Conservation (phyloP, 2,113 vertebrate genomes). For the Paramisgurnus dabryanus region DNA sequence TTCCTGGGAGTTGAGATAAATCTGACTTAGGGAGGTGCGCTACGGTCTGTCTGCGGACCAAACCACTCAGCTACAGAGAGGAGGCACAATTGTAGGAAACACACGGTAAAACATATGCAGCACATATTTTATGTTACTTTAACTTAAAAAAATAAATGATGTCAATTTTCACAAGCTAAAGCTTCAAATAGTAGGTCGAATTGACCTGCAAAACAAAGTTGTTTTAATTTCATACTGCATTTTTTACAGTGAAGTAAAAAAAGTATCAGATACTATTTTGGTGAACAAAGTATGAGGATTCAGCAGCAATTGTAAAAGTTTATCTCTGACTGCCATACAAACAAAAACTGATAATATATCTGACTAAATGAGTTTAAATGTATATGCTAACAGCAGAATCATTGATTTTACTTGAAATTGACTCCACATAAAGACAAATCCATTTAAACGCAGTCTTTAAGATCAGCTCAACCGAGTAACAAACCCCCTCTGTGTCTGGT, state of each 20-base stretch:
- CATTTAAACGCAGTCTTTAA: background rate
- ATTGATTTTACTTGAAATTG: background rate
- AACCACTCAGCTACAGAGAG: constrained; percentile 64
- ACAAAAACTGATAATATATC: background rate
- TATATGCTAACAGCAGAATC: background rate
- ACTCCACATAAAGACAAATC: background rate
- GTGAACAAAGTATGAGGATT: too few species aligned
- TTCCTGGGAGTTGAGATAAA: constrained; percentile 77
- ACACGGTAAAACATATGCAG: constrained; percentile 11
- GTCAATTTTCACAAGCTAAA: too few species aligned
- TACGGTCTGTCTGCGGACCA: constrained; percentile 67
- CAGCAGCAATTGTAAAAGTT: background rate
- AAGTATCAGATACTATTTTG: too few species aligned
- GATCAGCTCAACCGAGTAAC: background rate
- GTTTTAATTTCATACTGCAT: too few species aligned
- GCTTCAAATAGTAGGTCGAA: too few species aligned
- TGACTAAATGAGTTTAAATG: background rate
- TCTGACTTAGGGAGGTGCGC: constrained; percentile 75
- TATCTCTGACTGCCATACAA: background rate
- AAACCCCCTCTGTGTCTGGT: constrained; percentile 50
- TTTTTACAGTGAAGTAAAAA: too few species aligned
- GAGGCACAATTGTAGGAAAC: constrained; percentile 57
- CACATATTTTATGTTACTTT: too few species aligned
- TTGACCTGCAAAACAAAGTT: too few species aligned
- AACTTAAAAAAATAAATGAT: too few species aligned